These are phyloP conservation scores for Caenorhabditis elegans DNA, from an alignment of 1,140 invertebrate genomes.

Conservation along the genomic window DNA sequence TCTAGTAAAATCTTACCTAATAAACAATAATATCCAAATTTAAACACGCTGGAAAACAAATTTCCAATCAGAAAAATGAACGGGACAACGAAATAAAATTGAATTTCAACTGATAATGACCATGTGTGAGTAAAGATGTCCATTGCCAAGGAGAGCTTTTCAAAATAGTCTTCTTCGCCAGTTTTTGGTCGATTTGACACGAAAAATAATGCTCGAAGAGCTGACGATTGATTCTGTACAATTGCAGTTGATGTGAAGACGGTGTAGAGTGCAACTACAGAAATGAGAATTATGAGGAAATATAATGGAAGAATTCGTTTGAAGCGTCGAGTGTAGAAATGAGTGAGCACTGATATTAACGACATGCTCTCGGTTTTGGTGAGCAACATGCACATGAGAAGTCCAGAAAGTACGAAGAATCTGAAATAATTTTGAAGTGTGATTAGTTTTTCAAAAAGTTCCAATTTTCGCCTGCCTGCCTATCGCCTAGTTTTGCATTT, in stretches of 20 bases:
- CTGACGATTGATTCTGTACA: neutral
- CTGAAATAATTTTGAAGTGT: too few relatives aligned
- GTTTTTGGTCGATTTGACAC: neutral
- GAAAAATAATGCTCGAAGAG: neutral
- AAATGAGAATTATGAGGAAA: neutral
- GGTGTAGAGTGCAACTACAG: neutral
- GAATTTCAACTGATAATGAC: constrained; percentile 25
- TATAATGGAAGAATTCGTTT: constrained; percentile 25
- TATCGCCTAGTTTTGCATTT: too few relatives aligned
- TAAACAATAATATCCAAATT: neutral
- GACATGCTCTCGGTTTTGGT: neutral
- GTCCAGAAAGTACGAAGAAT: constrained; percentile 32
- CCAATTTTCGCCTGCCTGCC: too few relatives aligned
- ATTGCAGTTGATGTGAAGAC: neutral
- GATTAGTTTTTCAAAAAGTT: too few relatives aligned
- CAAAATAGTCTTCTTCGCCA: neutral
- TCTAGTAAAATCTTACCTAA: too few relatives aligned
- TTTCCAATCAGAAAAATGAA: constrained; percentile 1
- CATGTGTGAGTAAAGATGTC: constrained; percentile 34
- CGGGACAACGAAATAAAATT: constrained; percentile 30
- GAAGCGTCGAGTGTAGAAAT: neutral
- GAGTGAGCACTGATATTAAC: neutral
- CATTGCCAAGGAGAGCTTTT: neutral
- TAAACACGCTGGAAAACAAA: neutral
- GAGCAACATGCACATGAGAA: constrained; percentile 7